These are phyloP conservation scores for Salvelinus alpinus DNA, from an alignment of 2,113 vertebrate genomes.

Conservation along the genomic window DNA sequence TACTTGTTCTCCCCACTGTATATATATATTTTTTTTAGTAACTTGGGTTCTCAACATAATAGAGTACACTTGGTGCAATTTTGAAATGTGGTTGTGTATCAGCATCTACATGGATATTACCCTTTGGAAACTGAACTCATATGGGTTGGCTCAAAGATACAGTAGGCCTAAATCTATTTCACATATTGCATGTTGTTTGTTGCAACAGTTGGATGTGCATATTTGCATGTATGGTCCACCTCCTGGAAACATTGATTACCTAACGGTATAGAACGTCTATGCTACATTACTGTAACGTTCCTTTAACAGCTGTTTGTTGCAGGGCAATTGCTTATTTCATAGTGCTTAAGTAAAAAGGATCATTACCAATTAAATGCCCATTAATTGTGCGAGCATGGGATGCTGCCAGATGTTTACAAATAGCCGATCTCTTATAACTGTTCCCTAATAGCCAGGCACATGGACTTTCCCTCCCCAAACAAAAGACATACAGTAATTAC, in stretches of 20 bases:
- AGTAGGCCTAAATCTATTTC: neutral
- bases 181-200: neutral
- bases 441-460: slow-evolving; percentile 70
- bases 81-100: too few species aligned
- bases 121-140: too few species aligned
- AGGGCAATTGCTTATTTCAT: slow-evolving; percentile 86
- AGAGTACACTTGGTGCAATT: too few species aligned
- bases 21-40: too few species aligned
- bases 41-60: too few species aligned
- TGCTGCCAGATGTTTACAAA: slow-evolving; percentile 98
- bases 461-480: slow-evolving; percentile 28
- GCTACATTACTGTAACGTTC: slow-evolving; percentile 85
- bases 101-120: too few species aligned
- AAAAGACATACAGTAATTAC: slow-evolving; percentile 35
- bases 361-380: slow-evolving; percentile 98
- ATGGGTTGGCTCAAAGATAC: neutral
- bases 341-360: slow-evolving; percentile 95
- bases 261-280: slow-evolving; percentile 69
- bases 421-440: slow-evolving; percentile 81
- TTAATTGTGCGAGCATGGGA: slow-evolving; percentile 96
- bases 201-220: slow-evolving; percentile 22
- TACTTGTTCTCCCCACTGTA: too few species aligned
- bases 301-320: slow-evolving; percentile 93
- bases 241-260: slow-evolving; percentile 79
- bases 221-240: slow-evolving; percentile 37